phyloP scores from a whole-genome alignment of 2,888 invertebrate species.

The Eupithecia vulgata region DNA sequence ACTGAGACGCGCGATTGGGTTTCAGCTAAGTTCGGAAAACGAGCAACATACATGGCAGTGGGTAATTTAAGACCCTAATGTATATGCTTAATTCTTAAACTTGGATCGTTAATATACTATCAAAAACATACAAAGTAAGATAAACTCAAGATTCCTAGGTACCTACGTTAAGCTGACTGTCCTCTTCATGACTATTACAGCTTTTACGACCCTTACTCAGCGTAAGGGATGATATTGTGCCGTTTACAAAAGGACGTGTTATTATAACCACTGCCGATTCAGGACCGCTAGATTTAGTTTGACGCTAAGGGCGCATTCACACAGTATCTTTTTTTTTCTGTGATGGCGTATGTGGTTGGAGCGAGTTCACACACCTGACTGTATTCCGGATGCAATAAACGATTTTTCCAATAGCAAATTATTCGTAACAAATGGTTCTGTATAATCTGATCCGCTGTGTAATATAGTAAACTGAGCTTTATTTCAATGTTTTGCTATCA shows the following conservation, averaged over 20 bases:
- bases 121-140: not conserved
- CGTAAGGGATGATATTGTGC: conserved; percentile 10
- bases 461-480: not conserved
- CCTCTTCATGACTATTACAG: conserved; percentile 2
- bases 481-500: not conserved
- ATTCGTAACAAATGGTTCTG: too few relatives aligned
- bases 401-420: too few relatives aligned
- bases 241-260: conserved; percentile 7
- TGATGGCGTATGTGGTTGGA: too few relatives aligned
- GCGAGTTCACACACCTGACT: too few relatives aligned
- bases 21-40: too few relatives aligned
- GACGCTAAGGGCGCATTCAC: not conserved
- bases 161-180: not conserved
- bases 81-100: not conserved
- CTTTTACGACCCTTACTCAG: conserved; percentile 10
- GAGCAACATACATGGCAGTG: too few relatives aligned
- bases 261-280: not conserved
- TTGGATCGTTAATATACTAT: not conserved
- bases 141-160: not conserved
- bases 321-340: too few relatives aligned
- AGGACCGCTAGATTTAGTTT: not conserved
- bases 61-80: not conserved
- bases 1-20: too few relatives aligned
- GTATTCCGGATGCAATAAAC: too few relatives aligned
- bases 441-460: too few relatives aligned